Evolutionary conservation across 2,888 invertebrate genomes (phyloP), one percentile per base, ranked within the genome.

Genomic region (Eilema sororculum): DNA sequence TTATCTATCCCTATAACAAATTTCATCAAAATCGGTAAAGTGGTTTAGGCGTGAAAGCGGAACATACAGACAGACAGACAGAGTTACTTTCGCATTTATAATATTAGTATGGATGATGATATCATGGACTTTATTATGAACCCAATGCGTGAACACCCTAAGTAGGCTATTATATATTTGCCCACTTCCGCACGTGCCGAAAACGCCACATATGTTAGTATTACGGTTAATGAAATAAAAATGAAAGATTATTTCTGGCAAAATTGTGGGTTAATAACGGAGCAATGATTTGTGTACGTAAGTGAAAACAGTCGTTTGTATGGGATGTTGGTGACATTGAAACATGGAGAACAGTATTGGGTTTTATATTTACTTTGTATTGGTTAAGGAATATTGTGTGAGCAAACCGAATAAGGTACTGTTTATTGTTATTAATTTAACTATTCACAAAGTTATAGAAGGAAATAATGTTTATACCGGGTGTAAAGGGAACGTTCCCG

Each of bases 141-240:
- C 1, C 5, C 12, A 62, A n/a, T 20, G 46, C 13, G 33, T 63
- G 71, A 22, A 16, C 68, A 58, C 68, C 71, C 71, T 68, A 30
- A 8, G 22, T 60, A 57, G 46, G 56, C 33, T 66, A 58, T 57
- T 61, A 69, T 74, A 79, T 78, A 80, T 82, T 80, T 69, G 70
- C 75, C 70, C 68, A 68, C 71, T 66, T 66, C 72, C 73, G 69
- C 67, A 73, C 81, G 81, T 78, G 81, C 79, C 75, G 76, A 77
- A 79, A 79, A 77, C 71, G 67, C 57, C 71, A 46, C 68, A 69
- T 82, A 74, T 69, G 68, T 83, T 76, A 80, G 73, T 72, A 76
- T 82, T 77, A 83, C 72, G 65, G 64, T 72, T 78, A 75, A 82
- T 79, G 75, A 82, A 80, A 80, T 77, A 79, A 80, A 81, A 77